These are phyloP conservation scores for Eublepharis macularius DNA, from an alignment of 2,113 vertebrate species.

Conservation along the genomic window DNA sequence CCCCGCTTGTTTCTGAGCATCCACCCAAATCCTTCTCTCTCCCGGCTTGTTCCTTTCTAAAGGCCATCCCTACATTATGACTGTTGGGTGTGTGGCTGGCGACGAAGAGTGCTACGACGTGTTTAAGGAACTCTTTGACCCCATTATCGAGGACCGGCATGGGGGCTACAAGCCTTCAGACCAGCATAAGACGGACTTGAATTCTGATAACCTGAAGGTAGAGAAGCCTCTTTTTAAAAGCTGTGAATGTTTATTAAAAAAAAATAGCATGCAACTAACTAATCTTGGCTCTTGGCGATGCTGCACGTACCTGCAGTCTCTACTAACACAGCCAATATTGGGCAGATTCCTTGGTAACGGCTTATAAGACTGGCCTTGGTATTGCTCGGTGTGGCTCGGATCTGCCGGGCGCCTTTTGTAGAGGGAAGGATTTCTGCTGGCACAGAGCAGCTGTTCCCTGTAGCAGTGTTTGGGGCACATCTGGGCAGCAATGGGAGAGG, in stretches of 20 bases:
- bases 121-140: slow-evolving; percentile 93
- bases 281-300: accelerated
- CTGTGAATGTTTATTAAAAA: background rate
- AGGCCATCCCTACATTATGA: slow-evolving; percentile 98
- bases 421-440: no score
- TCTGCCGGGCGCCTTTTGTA: no score
- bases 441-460: no score
- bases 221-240: background rate
- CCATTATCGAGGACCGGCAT: slow-evolving; percentile 91
- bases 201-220: slow-evolving; percentile 88
- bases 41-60: slow-evolving; percentile 55
- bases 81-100: slow-evolving; percentile 93
- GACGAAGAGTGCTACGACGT: slow-evolving; percentile 94
- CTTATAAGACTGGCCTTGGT: background rate
- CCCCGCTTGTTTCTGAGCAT: slow-evolving; percentile 22
- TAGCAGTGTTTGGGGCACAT: no score
- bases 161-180: slow-evolving; percentile 95
- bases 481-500: no score
- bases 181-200: slow-evolving; percentile 95
- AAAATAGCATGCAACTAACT: background rate
- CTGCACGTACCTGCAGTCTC: background rate
- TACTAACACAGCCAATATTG: background rate
- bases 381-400: no score
- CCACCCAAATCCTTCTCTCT: slow-evolving; percentile 42
- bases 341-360: background rate